Percentiles rank a stretch among this genome's conserved stretches.
Evolutionary conservation across 53 echinoderm and acorn worm genomes (phyloP).

Genomic region (Pentamera pediparva): DNA sequence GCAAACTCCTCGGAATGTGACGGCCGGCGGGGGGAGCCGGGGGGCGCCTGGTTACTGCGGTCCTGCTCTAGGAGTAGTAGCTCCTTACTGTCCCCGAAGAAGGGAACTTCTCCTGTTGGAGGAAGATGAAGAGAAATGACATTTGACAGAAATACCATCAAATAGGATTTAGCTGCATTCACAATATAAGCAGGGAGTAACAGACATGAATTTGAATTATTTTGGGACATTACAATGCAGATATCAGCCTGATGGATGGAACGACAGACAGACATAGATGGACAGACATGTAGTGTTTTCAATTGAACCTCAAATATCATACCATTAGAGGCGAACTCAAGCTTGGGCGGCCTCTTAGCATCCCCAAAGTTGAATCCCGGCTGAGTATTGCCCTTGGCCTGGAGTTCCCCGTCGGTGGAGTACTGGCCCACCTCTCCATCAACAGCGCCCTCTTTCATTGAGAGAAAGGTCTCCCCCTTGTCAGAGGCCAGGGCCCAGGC

Average conservation of each 20-base stretch:
- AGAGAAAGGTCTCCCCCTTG: slow-evolving; percentile 63
- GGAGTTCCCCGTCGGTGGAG: slow-evolving; percentile 37
- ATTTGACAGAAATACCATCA: too few relatives aligned
- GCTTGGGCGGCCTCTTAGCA: slow-evolving; percentile 74
- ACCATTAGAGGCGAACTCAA: slow-evolving; percentile 66
- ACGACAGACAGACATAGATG: too few relatives aligned
- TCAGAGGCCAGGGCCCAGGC: slow-evolving; percentile 83
- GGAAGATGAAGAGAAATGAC: neutral
- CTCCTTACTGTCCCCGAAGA: slow-evolving; percentile 21
- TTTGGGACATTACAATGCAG: neutral
- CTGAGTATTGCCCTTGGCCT: slow-evolving; percentile 11
- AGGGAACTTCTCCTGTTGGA: slow-evolving; percentile 17
- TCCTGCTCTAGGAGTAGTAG: neutral
- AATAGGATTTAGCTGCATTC: neutral
- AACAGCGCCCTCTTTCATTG: neutral
- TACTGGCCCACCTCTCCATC: slow-evolving; percentile 54
- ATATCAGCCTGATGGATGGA: neutral
- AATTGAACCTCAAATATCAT: too few relatives aligned
- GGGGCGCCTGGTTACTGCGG: neutral
- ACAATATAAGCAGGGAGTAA: neutral
- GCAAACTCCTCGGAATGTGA: neutral
- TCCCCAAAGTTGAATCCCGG: slow-evolving; percentile 89
- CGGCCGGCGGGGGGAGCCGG: neutral
- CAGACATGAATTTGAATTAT: neutral
- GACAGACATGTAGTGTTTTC: too few relatives aligned